phyloP scores from a whole-genome alignment of 2,113 vertebrate species.

The Bagarius yarrelli region DNA sequence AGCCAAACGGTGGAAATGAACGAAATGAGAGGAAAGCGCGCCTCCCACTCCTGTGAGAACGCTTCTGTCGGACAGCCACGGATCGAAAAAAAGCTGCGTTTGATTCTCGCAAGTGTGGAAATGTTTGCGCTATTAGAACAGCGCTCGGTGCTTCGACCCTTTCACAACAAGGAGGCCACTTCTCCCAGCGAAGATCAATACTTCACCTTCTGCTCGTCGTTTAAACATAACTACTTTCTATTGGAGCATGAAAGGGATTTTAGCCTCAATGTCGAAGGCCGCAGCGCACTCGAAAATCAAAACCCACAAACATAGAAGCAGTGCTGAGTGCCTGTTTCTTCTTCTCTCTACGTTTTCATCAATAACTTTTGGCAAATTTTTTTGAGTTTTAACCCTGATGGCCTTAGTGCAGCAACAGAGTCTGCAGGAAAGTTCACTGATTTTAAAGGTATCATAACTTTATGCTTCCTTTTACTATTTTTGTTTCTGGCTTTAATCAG shows the following conservation, averaged over 20 bases:
- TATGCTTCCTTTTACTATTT: not conserved
- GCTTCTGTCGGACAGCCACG: constrained; percentile 60
- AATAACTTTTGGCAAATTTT: constrained; percentile 13
- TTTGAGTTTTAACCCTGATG: not conserved
- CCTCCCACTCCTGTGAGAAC: constrained; percentile 71
- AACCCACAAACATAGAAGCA: constrained; percentile 38
- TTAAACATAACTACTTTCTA: constrained; percentile 72
- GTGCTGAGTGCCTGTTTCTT: constrained; percentile 6
- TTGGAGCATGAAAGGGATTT: constrained; percentile 67
- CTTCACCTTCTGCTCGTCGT: constrained; percentile 74
- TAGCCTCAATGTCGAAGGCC: constrained; percentile 69
- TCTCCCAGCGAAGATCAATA: constrained; percentile 70
- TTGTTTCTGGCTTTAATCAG: not conserved
- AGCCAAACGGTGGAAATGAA: constrained; percentile 66
- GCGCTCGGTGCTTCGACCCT: constrained; percentile 42
- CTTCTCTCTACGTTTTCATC: constrained; percentile 22
- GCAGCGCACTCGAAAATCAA: constrained; percentile 66
- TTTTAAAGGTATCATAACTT: not conserved
- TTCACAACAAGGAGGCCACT: constrained; percentile 64
- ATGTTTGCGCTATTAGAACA: constrained; percentile 68
- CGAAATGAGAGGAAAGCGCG: constrained; percentile 66
- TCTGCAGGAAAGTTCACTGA: not conserved
- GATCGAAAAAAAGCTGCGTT: constrained; percentile 48
- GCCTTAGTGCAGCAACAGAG: not conserved
- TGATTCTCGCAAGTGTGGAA: constrained; percentile 68